A percentile compares a stretch with the other conserved stretches of the same genome.
Evolutionary conservation across 2,888 invertebrate genomes (phyloP).

Genomic region (Limnephilus rhombicus): DNA sequence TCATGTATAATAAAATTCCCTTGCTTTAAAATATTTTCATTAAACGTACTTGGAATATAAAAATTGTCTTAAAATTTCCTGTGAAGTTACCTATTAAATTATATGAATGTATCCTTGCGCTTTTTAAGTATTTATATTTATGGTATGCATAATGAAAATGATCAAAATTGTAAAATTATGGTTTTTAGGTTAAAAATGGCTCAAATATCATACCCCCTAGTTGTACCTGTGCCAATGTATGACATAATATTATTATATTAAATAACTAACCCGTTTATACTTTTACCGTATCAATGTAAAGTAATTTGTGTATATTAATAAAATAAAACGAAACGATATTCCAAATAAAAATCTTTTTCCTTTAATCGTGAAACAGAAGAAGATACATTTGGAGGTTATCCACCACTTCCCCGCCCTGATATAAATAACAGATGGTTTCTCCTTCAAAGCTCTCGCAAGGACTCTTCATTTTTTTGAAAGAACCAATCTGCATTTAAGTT

Average conservation of each 20-base stretch:
- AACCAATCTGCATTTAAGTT: too few species aligned
- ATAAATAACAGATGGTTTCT: too few species aligned
- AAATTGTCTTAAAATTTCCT: not conserved
- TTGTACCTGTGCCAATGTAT: constrained; percentile 58
- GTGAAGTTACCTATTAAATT: not conserved
- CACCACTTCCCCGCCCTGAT: too few species aligned
- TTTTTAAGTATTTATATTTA: constrained; percentile 3
- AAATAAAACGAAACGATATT: constrained; percentile 47
- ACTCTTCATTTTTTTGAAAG: too few species aligned
- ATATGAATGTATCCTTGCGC: not conserved
- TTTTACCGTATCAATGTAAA: constrained; percentile 33
- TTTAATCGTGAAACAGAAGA: not conserved
- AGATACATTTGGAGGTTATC: too few species aligned
- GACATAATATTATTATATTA: constrained; percentile 39
- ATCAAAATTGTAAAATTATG: not conserved
- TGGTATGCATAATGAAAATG: not conserved
- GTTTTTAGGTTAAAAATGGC: constrained; percentile 52
- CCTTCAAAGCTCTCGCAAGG: too few species aligned
- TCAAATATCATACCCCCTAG: constrained; percentile 57
- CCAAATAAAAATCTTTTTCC: not conserved
- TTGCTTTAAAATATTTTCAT: not conserved
- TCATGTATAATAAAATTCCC: not conserved
- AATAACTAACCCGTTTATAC: constrained; percentile 39
- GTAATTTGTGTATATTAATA: constrained; percentile 51
- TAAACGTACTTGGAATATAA: not conserved